Percentiles rank a stretch among this genome's conserved stretches.
Evolutionary conservation across 1,140 invertebrate genomes (phyloP).

Genomic region (Drosophila tropicalis): DNA sequence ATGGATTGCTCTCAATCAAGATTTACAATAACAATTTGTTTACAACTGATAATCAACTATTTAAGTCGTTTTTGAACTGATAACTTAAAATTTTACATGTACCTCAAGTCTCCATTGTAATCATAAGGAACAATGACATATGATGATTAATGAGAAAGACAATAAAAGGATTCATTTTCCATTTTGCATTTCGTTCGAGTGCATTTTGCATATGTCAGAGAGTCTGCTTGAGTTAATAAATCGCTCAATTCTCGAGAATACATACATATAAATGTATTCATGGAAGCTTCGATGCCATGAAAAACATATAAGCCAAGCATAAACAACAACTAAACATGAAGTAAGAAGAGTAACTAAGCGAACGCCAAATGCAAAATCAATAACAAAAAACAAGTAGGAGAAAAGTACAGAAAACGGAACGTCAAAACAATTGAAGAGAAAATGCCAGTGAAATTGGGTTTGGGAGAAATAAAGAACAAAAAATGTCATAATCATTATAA

Average conservation of each 20-base stretch:
- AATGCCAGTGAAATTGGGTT: not conserved
- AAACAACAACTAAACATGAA: not conserved
- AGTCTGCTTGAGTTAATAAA: not conserved
- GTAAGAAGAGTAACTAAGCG: not conserved
- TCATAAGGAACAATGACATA: not conserved
- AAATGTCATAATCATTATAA: slow-evolving; percentile 60
- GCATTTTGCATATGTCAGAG: not conserved
- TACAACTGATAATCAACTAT: too few relatives aligned
- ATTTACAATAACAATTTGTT: too few relatives aligned
- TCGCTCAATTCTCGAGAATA: not conserved
- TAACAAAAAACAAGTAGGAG: not conserved
- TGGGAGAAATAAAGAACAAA: not conserved
- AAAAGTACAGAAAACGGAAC: not conserved
- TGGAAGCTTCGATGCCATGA: not conserved
- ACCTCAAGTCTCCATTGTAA: not conserved
- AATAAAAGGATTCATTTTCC: not conserved
- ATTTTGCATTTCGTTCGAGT: not conserved
- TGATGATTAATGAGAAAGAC: not conserved
- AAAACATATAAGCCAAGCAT: slow-evolving; percentile 1
- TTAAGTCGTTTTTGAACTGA: too few relatives aligned
- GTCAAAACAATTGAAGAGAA: slow-evolving; percentile 3
- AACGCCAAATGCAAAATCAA: slow-evolving; percentile 4
- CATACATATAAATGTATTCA: not conserved
- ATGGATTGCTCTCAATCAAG: too few relatives aligned
- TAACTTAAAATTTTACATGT: too few relatives aligned